A percentile compares a stretch with the other conserved stretches of the same genome.
Evolutionary conservation across 2,797 vertebrate species (phyloP).

Genomic region (Clarias laeviceps): DNA sequence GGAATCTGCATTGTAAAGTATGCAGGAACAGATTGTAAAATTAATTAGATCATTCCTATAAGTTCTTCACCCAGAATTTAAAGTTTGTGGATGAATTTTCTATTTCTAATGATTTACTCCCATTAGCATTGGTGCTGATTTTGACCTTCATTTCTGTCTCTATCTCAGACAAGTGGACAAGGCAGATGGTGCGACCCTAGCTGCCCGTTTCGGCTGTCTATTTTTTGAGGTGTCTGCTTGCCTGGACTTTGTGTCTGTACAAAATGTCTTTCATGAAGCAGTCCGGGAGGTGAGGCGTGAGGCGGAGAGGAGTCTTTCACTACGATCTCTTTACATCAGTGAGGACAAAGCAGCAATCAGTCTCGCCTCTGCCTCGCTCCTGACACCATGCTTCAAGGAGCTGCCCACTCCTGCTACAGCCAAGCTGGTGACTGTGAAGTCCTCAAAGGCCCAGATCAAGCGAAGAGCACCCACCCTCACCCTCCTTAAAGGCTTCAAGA

Average conservation of each 20-base stretch:
- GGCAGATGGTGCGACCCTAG: slow-evolving; percentile 79
- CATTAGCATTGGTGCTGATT: not conserved
- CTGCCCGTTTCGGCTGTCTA: slow-evolving; percentile 76
- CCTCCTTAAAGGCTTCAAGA: slow-evolving; percentile 91
- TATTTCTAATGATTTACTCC: not conserved
- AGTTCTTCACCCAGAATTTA: not conserved
- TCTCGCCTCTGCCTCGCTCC: slow-evolving; percentile 59
- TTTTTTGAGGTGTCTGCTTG: slow-evolving; percentile 90
- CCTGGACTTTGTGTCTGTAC: slow-evolving; percentile 82
- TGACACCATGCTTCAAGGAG: slow-evolving; percentile 83
- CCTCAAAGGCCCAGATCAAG: slow-evolving; percentile 90
- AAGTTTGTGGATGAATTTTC: not conserved
- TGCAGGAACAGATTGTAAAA: not conserved
- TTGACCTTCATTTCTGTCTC: slow-evolving; percentile 4
- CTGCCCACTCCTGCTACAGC: slow-evolving; percentile 86
- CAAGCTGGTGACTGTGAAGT: slow-evolving; percentile 90
- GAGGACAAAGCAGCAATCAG: slow-evolving; percentile 77
- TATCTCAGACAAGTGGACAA: slow-evolving; percentile 83
- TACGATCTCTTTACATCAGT: slow-evolving; percentile 76
- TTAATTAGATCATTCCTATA: not conserved
- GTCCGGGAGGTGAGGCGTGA: slow-evolving; percentile 79
- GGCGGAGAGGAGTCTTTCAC: slow-evolving; percentile 57
- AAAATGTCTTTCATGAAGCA: slow-evolving; percentile 83
- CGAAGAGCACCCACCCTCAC: slow-evolving; percentile 87
- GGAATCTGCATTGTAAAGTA: not conserved